phyloP scores from a whole-genome alignment of 2,888 invertebrate species.

The Arctia plantaginis region DNA sequence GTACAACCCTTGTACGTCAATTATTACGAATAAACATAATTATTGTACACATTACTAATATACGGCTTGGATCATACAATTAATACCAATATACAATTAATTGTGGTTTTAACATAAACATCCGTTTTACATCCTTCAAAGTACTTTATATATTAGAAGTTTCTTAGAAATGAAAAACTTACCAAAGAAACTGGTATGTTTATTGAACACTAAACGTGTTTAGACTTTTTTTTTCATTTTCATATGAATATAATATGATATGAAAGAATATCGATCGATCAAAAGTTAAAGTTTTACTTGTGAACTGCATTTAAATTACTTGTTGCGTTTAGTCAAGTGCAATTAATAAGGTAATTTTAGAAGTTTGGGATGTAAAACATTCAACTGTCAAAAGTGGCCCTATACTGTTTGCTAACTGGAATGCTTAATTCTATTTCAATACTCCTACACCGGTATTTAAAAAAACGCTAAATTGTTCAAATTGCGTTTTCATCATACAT shows the following conservation, averaged over 20 bases:
- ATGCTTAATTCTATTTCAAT: too few relatives aligned
- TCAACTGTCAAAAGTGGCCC: not conserved
- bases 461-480: not conserved
- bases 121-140: slow-evolving; percentile 20
- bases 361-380: too few relatives aligned
- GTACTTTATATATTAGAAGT: too few relatives aligned
- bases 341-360: not conserved
- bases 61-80: slow-evolving; percentile 37
- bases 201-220: too few relatives aligned
- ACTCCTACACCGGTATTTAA: not conserved
- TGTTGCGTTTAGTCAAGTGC: not conserved
- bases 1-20: slow-evolving; percentile 45
- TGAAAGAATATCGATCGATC: not conserved
- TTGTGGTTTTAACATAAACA: slow-evolving; percentile 31
- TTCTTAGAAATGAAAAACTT: not conserved
- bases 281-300: too few relatives aligned
- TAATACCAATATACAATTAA: slow-evolving; percentile 26
- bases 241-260: too few relatives aligned
- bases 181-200: not conserved
- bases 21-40: slow-evolving; percentile 29
- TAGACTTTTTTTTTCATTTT: not conserved
- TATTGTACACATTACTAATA: slow-evolving; percentile 40
- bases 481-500: not conserved
- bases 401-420: not conserved
- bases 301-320: not conserved